Conservation (phyloP, 2,888 invertebrate genomes). For the Pasiphila rectangulata region DNA sequence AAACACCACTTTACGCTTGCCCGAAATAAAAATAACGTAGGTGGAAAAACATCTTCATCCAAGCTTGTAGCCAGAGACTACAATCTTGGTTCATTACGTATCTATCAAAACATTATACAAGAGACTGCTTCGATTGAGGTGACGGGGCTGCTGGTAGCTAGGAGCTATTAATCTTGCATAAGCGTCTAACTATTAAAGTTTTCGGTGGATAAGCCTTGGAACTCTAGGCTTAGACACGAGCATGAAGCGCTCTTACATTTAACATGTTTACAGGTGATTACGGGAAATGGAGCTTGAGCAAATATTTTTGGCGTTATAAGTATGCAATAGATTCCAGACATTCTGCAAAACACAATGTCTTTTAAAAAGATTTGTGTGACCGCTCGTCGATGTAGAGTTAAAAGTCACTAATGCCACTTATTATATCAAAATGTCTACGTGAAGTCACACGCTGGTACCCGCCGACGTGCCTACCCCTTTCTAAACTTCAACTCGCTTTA, state of each 20-base stretch:
- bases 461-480: too few relatives aligned
- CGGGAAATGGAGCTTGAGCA: not conserved
- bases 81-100: conserved; percentile 39
- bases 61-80: not conserved
- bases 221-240: conserved; percentile 56
- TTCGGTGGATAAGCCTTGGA: conserved; percentile 54
- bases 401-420: too few relatives aligned
- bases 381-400: too few relatives aligned
- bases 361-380: too few relatives aligned
- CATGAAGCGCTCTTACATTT: conserved; percentile 41
- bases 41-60: too few relatives aligned
- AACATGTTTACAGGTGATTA: conserved; percentile 4
- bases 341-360: not conserved
- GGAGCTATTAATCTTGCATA: conserved; percentile 59
- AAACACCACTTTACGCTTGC: too few relatives aligned
- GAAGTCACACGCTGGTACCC: too few relatives aligned
- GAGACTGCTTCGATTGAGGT: conserved; percentile 44
- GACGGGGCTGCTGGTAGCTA: conserved; percentile 36
- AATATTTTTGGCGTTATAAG: not conserved
- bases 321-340: not conserved
- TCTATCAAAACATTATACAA: conserved; percentile 51
- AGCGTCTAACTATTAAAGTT: conserved; percentile 62
- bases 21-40: too few relatives aligned
- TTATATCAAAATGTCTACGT: too few relatives aligned
- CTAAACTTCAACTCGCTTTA: too few relatives aligned